Base-by-base conservation (phyloP, 2,113 vertebrate species). In the Takifugu flavidus region DNA sequence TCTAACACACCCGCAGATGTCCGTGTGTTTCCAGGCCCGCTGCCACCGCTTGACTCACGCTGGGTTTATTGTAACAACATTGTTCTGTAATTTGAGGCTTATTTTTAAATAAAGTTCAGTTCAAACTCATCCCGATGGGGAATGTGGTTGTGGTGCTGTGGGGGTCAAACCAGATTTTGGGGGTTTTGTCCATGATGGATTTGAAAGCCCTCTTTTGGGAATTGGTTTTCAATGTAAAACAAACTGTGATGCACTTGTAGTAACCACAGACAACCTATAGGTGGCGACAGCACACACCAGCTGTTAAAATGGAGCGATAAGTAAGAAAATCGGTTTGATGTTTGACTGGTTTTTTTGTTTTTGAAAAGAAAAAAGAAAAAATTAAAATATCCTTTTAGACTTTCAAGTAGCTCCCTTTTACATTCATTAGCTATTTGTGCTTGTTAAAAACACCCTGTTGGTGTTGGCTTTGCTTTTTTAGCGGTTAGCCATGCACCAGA, bases 281-380 rank as follows among this genome's bases (percentile, higher is more conserved):
- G 68, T 79, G 80, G 76, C 67, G 50, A 56, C 63, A 77, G 34
- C 6, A 47, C n/a, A n/a, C 45, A 47, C 5, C 7, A 10, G 4
- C 34, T 39, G 34, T 11, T 39, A 10, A 1, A 5, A 39, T 39
- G 34, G 34, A 39, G 34, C 34, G 20, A 20, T 39, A 34, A 34
- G 31, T 34, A 5, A 39, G 34, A 39, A 39, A 8, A 39, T 20
- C 20, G 20, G 20, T 2, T 31, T 39, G 34, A 39, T 39, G 7
- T 39, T 39, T 39, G 1, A 39, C 7, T 39, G 1, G 7, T 39
- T 11, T 39, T 39, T 46, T n/a, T 46, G 14, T 4, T 46, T 46
- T 46, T n/a, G 6, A 46, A 46, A 46, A 46, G 45, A 46, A 46
- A 46, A 46, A 13, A n/a, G 13, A 8, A n/a, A n/a, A 46, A 15